phyloP scores from a whole-genome alignment of 2,797 vertebrate genomes.

The Acanthurus leucopareius region DNA sequence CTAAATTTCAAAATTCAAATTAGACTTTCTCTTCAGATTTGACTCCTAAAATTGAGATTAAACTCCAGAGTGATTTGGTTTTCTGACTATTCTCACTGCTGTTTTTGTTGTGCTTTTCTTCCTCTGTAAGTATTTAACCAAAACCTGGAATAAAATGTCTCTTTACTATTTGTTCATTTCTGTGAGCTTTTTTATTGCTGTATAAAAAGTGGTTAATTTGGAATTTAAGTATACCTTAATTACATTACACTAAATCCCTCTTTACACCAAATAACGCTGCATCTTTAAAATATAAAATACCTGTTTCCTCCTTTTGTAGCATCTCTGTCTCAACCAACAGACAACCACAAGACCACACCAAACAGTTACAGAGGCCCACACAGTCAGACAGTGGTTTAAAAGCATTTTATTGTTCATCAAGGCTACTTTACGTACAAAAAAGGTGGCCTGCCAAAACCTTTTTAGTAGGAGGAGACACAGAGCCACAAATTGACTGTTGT shows the following conservation, averaged over 20 bases:
- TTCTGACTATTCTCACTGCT: neutral
- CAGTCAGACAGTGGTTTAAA: slow-evolving; percentile 90
- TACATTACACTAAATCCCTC: neutral
- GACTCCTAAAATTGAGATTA: neutral
- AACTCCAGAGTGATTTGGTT: neutral
- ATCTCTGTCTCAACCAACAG: neutral
- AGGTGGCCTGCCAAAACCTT: slow-evolving; percentile 99
- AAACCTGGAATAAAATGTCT: slow-evolving; percentile 61
- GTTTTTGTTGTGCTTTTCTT: slow-evolving; percentile 5
- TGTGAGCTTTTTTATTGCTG: neutral
- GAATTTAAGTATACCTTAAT: neutral
- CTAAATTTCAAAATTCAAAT: neutral
- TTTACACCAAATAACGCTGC: neutral
- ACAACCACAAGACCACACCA: slow-evolving; percentile 17
- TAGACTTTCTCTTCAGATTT: neutral
- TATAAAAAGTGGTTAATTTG: neutral
- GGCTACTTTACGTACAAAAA: slow-evolving; percentile 99
- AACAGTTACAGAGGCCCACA: slow-evolving; percentile 28
- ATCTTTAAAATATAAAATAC: neutral
- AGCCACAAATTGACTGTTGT: slow-evolving; percentile 92
- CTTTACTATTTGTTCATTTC: slow-evolving; percentile 11
- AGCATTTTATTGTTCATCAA: slow-evolving; percentile 99
- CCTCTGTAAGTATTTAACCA: slow-evolving; percentile 29
- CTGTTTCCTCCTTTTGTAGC: neutral
- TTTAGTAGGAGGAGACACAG: slow-evolving; percentile 92